These are phyloP conservation scores for Zapus hudsonius DNA, from an alignment of 2,113 vertebrate species.

Conservation along the genomic window DNA sequence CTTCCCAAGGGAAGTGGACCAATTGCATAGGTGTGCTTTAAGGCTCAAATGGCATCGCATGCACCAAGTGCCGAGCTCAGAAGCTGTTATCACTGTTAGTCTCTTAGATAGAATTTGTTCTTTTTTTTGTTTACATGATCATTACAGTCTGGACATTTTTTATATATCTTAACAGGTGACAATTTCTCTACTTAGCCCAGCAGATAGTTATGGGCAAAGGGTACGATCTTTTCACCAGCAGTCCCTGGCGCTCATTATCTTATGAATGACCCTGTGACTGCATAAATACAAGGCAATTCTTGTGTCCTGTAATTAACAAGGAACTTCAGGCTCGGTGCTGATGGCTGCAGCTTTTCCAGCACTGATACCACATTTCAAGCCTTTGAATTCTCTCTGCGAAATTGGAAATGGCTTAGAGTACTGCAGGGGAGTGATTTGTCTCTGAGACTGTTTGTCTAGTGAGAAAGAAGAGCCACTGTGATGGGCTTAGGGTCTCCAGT, in stretches of 20 bases:
- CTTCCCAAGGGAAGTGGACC: not conserved
- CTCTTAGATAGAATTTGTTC: not conserved
- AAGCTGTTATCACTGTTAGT: not conserved
- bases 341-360: not conserved
- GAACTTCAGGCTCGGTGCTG: not conserved
- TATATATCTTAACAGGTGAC: not conserved
- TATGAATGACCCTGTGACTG: not conserved
- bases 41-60: not conserved
- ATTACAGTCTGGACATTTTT: not conserved
- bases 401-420: slow-evolving; percentile 26
- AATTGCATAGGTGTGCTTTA: not conserved
- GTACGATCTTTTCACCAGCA: not conserved
- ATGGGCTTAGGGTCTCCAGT: not conserved
- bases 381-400: not conserved
- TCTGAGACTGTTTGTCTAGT: not conserved
- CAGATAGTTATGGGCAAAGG: not conserved
- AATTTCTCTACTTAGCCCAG: not conserved
- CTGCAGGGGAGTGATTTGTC: not conserved
- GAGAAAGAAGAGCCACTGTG: not conserved
- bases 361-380: slow-evolving; percentile 18
- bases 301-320: not conserved
- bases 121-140: not conserved
- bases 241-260: not conserved
- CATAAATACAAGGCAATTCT: not conserved
- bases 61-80: not conserved